Evolutionary conservation across 2,888 invertebrate species (phyloP).

Genomic region (Capitulum mitella): DNA sequence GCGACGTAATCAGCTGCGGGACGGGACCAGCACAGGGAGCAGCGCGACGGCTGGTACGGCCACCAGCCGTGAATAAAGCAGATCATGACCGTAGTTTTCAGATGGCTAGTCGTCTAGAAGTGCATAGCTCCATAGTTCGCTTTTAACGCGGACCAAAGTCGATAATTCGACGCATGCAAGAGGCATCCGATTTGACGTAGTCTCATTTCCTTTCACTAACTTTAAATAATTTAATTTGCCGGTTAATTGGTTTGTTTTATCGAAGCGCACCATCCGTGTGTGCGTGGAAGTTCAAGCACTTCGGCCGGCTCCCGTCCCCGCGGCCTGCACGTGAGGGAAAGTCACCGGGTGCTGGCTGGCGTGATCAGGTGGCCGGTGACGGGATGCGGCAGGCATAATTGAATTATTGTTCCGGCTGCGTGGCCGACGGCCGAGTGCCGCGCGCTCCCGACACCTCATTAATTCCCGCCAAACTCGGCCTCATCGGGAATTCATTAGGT

Average conservation of each 20-base stretch:
- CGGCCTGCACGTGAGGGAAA: neutral
- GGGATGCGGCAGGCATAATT: neutral
- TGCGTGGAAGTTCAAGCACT: no score
- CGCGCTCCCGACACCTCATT: neutral
- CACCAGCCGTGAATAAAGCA: no score
- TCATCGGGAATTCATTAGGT: constrained; percentile 10
- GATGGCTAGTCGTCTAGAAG: no score
- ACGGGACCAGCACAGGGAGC: no score
- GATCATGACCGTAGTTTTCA: no score
- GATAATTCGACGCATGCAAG: no score
- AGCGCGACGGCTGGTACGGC: no score
- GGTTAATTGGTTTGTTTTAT: neutral
- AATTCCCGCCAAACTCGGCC: neutral
- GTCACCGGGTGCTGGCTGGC: neutral
- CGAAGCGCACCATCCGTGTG: neutral
- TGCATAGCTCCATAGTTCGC: no score
- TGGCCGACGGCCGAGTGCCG: neutral
- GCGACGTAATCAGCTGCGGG: no score
- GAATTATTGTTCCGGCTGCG: constrained; percentile 13
- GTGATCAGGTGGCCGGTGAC: neutral
- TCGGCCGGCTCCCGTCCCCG: neutral
- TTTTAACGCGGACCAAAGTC: no score
- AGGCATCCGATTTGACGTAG: no score
- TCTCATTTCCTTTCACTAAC: no score
- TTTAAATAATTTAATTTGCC: neutral